phyloP scores from a whole-genome alignment of 2,113 vertebrate genomes.

The Ptilonorhynchus violaceus region DNA sequence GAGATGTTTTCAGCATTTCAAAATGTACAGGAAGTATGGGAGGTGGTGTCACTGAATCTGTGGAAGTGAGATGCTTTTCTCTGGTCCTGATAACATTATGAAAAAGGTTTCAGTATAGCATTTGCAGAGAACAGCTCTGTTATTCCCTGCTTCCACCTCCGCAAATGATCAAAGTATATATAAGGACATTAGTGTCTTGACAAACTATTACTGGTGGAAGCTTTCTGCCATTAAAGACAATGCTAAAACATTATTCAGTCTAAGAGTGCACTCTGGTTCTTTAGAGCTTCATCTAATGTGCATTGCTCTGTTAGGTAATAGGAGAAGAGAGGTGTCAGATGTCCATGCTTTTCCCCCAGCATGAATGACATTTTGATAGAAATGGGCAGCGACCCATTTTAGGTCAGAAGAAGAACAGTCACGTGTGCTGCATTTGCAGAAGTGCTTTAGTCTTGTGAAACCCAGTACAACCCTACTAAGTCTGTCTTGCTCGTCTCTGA shows the following conservation, averaged over 20 bases:
- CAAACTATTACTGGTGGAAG: background rate
- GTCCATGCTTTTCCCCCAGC: background rate
- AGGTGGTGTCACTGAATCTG: background rate
- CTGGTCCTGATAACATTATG: background rate
- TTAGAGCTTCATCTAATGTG: background rate
- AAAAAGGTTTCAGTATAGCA: background rate
- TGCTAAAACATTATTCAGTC: background rate
- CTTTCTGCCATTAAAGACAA: background rate
- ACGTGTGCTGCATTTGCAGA: background rate
- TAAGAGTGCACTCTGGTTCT: background rate
- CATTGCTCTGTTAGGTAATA: background rate
- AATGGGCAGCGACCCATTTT: background rate
- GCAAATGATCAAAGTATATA: background rate
- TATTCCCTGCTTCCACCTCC: background rate
- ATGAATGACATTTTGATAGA: background rate
- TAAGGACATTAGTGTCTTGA: background rate
- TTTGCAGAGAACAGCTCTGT: background rate
- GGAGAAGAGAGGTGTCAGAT: background rate
- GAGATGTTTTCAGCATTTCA: background rate
- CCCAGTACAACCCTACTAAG: background rate
- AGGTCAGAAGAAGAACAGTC: background rate
- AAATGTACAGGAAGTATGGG: background rate
- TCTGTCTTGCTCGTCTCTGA: background rate
- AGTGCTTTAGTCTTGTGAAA: background rate
- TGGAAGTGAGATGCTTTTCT: background rate